Conservation (phyloP, 1,140 invertebrate genomes). For the Apocrypta bakeri region DNA sequence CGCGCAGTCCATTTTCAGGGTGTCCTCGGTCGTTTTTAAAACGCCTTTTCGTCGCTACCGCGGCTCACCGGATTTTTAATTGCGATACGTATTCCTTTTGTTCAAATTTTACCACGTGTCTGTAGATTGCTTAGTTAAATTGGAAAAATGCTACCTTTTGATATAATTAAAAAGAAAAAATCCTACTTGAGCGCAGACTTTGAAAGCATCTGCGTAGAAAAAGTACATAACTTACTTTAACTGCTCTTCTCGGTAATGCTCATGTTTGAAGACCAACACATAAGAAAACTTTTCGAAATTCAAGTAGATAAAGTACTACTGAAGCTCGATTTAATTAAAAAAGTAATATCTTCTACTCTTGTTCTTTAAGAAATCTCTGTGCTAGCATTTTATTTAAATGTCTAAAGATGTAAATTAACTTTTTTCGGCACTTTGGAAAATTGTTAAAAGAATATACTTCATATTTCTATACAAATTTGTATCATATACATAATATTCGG, state of each 20-base stretch:
- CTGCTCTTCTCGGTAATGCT: neutral
- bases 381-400: neutral
- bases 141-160: too few species aligned
- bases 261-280: neutral
- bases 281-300: neutral
- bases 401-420: too few species aligned
- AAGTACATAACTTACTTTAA: neutral
- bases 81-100: neutral
- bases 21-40: neutral
- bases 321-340: neutral
- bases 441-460: too few species aligned
- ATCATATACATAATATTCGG: too few species aligned
- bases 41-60: neutral
- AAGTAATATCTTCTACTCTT: neutral
- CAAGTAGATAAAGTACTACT: neutral
- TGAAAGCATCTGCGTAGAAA: too few species aligned
- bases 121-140: neutral
- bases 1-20: neutral
- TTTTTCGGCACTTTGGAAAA: too few species aligned
- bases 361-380: neutral
- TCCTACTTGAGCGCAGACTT: too few species aligned
- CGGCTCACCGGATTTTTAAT: neutral
- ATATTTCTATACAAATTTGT: too few species aligned
- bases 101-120: neutral
- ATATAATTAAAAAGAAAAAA: too few species aligned